Percentiles rank a stretch among this genome's conserved stretches.
Conservation (phyloP, 2,888 invertebrate species). For the Mesochorus sp. region DNA sequence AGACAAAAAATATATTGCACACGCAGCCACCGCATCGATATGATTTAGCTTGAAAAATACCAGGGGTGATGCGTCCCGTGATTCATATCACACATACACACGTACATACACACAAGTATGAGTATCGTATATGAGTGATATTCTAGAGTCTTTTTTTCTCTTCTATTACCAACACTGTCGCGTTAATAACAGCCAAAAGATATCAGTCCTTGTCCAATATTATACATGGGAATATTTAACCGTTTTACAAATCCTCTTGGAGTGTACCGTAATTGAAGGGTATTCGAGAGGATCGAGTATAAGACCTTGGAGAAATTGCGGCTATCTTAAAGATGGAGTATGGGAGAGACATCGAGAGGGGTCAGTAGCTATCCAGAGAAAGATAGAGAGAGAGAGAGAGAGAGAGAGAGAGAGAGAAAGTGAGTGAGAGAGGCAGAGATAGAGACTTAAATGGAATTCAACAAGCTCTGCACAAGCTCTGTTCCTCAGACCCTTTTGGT, state of each 20-base stretch:
- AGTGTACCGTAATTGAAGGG: slow-evolving; percentile 53
- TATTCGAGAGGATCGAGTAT: slow-evolving; percentile 48
- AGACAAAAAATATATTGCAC: slow-evolving; percentile 13
- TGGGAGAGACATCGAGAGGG: slow-evolving; percentile 2
- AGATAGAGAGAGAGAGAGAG: no score
- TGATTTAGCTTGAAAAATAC: slow-evolving; percentile 39
- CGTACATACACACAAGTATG: neutral
- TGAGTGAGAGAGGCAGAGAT: no score
- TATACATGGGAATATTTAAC: slow-evolving; percentile 24
- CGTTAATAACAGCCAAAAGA: neutral
- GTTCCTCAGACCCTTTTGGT: neutral
- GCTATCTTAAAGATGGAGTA: slow-evolving; percentile 31
- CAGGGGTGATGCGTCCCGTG: slow-evolving; percentile 38
- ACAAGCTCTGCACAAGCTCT: slow-evolving; percentile 17
- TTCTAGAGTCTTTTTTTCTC: neutral
- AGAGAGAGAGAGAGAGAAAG: no score
- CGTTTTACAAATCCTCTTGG: neutral
- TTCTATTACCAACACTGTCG: neutral
- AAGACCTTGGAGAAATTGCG: slow-evolving; percentile 54
- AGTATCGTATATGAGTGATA: neutral
- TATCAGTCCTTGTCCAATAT: slow-evolving; percentile 27
- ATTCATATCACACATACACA: slow-evolving; percentile 6
- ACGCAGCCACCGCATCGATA: neutral
- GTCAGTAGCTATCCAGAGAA: slow-evolving; percentile 43
- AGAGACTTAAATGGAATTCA: slow-evolving; percentile 53